Evolutionary conservation across 2,888 invertebrate species (phyloP).

Genomic region (Lissocephala sabroskyi): DNA sequence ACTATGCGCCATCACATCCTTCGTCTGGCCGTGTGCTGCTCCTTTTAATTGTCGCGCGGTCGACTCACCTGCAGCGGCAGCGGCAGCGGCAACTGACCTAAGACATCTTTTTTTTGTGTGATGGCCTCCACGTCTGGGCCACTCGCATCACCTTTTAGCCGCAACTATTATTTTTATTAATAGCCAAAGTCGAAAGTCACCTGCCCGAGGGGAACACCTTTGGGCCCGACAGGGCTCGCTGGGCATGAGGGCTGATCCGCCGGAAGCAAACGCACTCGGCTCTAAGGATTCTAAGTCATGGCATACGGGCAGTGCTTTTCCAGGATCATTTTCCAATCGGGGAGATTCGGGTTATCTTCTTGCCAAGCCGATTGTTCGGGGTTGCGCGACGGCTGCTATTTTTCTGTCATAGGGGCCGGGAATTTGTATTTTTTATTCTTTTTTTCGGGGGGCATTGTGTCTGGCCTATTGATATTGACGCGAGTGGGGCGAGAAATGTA

Average conservation of each 20-base stretch:
- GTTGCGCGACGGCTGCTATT: conserved; percentile 39
- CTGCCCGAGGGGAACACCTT: conserved; percentile 38
- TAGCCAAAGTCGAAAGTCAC: conserved; percentile 68
- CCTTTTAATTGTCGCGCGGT: conserved; percentile 47
- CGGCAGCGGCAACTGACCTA: conserved; percentile 57
- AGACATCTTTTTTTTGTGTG: conserved; percentile 67
- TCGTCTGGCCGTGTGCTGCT: conserved; percentile 9
- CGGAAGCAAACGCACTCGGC: no score
- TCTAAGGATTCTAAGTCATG: no score
- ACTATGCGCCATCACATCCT: neutral
- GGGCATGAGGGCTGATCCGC: no score
- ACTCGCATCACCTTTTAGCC: conserved; percentile 42
- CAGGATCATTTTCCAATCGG: conserved; percentile 49
- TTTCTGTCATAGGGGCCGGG: conserved; percentile 2
- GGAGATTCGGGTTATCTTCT: no score
- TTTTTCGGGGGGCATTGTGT: conserved; percentile 38
- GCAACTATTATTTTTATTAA: conserved; percentile 69
- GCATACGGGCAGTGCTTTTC: conserved; percentile 5
- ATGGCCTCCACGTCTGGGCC: conserved; percentile 45
- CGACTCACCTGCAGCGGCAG: conserved; percentile 50
- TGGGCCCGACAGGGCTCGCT: conserved; percentile 4
- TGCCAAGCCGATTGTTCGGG: conserved; percentile 28
- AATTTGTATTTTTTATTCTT: conserved; percentile 5
- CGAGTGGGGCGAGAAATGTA: conserved; percentile 37
- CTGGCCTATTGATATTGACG: conserved; percentile 29